A percentile compares a stretch with the other conserved stretches of the same genome.
phyloP scores from a whole-genome alignment of 2,888 invertebrate species.

The Mimachlamys varia region DNA sequence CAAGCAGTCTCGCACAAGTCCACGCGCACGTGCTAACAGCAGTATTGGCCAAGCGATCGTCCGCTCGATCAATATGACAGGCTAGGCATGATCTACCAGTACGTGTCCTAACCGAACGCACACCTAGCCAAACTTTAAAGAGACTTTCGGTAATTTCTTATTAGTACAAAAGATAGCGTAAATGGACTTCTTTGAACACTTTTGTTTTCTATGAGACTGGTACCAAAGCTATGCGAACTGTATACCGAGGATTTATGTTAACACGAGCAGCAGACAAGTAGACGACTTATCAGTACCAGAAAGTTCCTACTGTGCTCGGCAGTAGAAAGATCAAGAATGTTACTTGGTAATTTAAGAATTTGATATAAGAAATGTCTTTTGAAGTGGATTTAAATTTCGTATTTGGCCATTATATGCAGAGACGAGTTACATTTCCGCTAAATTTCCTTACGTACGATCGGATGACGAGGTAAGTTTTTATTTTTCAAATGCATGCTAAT shows the following conservation, averaged over 20 bases:
- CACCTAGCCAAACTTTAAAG: background rate
- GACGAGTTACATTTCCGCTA: background rate
- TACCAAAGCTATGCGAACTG: background rate
- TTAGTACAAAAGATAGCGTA: no score
- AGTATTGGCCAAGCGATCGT: background rate
- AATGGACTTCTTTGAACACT: no score
- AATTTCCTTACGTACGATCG: background rate
- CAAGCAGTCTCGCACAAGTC: background rate
- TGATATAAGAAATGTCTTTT: background rate
- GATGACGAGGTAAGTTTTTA: background rate
- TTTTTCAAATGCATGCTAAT: background rate
- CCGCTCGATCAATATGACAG: background rate
- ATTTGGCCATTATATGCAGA: background rate
- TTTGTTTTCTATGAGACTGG: background rate
- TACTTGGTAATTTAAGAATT: background rate
- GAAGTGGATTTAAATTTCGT: slow-evolving; percentile 23
- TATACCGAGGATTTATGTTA: background rate
- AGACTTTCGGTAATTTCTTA: background rate
- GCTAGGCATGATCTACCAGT: background rate
- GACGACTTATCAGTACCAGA: background rate
- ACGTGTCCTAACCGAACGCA: background rate
- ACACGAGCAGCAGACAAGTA: background rate
- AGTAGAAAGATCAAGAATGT: background rate
- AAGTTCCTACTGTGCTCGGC: background rate
- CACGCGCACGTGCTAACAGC: background rate